These are phyloP conservation scores for Volucella inanis DNA, from an alignment of 2,888 invertebrate species.

Conservation along the genomic window DNA sequence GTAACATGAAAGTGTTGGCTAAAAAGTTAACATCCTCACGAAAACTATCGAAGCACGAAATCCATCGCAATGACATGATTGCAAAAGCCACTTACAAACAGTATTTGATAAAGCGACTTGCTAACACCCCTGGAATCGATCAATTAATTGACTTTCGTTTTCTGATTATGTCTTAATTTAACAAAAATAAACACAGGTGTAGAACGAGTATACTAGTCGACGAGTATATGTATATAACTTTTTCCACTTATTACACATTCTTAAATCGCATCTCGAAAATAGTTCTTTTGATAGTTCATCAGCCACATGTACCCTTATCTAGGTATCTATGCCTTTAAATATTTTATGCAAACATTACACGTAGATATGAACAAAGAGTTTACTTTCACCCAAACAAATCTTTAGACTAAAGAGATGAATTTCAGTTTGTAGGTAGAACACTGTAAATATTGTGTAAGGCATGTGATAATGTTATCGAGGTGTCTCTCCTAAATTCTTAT, in stretches of 20 bases:
- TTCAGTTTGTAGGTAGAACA: background rate
- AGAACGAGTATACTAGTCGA: background rate
- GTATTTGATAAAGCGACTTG: background rate
- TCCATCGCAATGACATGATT: too few relatives aligned
- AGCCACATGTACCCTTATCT: too few relatives aligned
- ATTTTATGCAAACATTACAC: slow-evolving; percentile 52
- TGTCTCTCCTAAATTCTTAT: too few relatives aligned
- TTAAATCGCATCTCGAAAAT: background rate
- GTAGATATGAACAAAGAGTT: slow-evolving; percentile 2
- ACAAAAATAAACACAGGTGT: slow-evolving; percentile 44
- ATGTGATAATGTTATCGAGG: slow-evolving; percentile 46
- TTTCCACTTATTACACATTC: background rate
- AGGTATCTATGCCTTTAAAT: slow-evolving; percentile 4
- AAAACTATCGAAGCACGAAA: too few relatives aligned
- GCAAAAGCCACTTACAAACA: background rate
- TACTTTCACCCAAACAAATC: background rate
- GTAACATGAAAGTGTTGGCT: too few relatives aligned
- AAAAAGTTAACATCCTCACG: too few relatives aligned
- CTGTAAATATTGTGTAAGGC: background rate
- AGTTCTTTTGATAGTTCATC: background rate
- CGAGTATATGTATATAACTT: background rate
- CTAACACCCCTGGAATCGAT: background rate
- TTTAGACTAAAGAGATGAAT: background rate
- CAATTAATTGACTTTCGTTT: too few relatives aligned
- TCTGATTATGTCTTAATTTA: background rate